Conservation (phyloP, 1,140 invertebrate genomes). For the Halesus radiatus region DNA sequence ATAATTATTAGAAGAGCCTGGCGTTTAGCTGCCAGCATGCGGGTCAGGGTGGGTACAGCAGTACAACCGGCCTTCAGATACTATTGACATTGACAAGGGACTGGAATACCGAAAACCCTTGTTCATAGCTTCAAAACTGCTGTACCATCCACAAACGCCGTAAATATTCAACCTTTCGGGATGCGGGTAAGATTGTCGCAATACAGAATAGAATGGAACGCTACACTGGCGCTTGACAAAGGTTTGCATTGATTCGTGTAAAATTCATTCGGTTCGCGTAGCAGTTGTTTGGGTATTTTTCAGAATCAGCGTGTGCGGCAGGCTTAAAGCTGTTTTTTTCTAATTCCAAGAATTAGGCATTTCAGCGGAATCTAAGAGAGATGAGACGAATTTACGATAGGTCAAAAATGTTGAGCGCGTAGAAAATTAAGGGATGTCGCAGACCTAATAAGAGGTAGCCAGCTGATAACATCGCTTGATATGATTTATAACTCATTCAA, state of each 20-base stretch:
- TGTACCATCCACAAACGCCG: conserved; percentile 41
- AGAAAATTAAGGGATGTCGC: too few species aligned
- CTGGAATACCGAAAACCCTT: conserved; percentile 13
- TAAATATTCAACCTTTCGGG: conserved; percentile 54
- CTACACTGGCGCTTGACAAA: conserved; percentile 41
- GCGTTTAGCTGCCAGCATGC: neutral
- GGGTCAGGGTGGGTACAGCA: conserved; percentile 16
- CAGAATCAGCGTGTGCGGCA: neutral
- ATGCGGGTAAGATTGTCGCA: conserved; percentile 44
- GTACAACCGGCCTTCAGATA: conserved; percentile 21
- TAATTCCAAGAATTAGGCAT: neutral
- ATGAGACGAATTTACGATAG: neutral
- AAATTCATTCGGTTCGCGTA: conserved; percentile 52
- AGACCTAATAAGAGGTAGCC: neutral
- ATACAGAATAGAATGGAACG: neutral
- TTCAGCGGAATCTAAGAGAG: neutral
- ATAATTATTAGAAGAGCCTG: conserved; percentile 15
- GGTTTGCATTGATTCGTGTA: conserved; percentile 52
- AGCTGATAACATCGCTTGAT: too few species aligned
- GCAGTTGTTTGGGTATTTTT: conserved; percentile 44
- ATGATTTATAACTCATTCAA: too few species aligned
- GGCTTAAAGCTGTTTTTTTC: neutral
- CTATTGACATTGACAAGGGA: conserved; percentile 54
- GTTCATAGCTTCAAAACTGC: conserved; percentile 29
- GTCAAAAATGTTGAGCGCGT: neutral